A percentile compares a stretch with the other conserved stretches of the same genome.
These are phyloP conservation scores for Capromys pilorides DNA, from an alignment of 2,797 vertebrate genomes.

Conservation along the genomic window DNA sequence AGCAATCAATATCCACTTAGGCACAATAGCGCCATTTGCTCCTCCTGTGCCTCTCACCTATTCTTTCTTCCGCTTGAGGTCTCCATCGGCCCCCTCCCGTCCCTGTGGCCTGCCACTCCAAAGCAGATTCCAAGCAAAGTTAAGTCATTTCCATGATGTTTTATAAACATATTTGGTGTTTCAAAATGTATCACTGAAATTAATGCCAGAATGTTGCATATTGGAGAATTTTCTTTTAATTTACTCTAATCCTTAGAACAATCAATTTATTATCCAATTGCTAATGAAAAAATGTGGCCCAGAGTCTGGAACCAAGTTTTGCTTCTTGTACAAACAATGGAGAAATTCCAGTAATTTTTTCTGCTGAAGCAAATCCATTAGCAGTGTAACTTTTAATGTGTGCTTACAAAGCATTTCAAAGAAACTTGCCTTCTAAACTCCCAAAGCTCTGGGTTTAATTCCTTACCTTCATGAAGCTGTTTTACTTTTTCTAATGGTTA, in stretches of 20 bases:
- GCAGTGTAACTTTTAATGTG: background rate
- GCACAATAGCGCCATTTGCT: background rate
- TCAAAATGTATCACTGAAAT: background rate
- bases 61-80: background rate
- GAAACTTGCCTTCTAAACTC: background rate
- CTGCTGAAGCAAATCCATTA: background rate
- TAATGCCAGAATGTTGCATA: background rate
- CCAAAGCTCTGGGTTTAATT: background rate
- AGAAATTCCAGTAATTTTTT: constrained; percentile 34
- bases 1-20: constrained; percentile 20
- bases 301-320: constrained; percentile 14
- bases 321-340: background rate
- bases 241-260: constrained; percentile 21
- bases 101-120: background rate
- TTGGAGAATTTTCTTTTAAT: constrained; percentile 24
- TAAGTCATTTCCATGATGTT: constrained; percentile 30
- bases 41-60: background rate
- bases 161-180: constrained; percentile 26
- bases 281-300: background rate
- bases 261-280: background rate
- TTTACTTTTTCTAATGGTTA: constrained; percentile 41
- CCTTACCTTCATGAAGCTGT: background rate
- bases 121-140: constrained; percentile 37
- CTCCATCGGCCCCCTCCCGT: background rate
- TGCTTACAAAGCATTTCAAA: constrained; percentile 43